Conservation (phyloP, 2,797 vertebrate genomes). For the Micromesistius poutassou region DNA sequence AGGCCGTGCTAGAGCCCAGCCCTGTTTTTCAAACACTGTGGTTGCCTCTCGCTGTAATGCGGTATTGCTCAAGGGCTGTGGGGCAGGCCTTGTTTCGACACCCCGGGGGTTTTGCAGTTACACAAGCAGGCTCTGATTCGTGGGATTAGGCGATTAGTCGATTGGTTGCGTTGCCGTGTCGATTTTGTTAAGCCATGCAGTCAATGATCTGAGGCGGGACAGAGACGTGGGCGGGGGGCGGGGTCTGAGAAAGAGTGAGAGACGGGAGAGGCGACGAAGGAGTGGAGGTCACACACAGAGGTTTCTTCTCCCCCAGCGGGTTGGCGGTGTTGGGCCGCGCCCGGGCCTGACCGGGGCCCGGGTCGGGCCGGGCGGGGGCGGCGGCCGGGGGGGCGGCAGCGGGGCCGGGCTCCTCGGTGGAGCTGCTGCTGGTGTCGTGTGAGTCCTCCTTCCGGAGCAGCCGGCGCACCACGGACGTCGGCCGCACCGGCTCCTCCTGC, state of each 20-base stretch:
- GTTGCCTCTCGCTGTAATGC: neutral
- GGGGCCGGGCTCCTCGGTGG: constrained; percentile 58
- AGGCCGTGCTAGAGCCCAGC: neutral
- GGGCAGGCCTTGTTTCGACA: neutral
- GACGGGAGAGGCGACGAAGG: constrained; percentile 6
- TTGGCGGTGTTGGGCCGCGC: constrained; percentile 48
- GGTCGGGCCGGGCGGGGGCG: constrained; percentile 48
- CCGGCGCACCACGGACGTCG: constrained; percentile 43
- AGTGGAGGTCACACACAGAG: constrained; percentile 62
- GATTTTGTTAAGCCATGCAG: constrained; percentile 47
- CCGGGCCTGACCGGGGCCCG: constrained; percentile 33
- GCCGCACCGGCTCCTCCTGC: constrained; percentile 57
- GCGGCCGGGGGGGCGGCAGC: constrained; percentile 23
- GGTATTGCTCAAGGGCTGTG: neutral
- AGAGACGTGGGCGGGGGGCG: constrained; percentile 9
- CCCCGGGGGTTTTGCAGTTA: constrained; percentile 39
- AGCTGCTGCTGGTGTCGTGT: constrained; percentile 52
- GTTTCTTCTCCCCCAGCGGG: constrained; percentile 53
- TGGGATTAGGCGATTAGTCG: neutral
- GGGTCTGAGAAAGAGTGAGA: neutral
- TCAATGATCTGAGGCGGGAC: constrained; percentile 19
- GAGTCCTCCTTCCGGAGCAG: constrained; percentile 59
- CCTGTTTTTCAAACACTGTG: constrained; percentile 28
- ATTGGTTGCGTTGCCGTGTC: constrained; percentile 29
- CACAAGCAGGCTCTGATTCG: constrained; percentile 34